Evolutionary conservation across 2,888 invertebrate genomes (phyloP), one percentile per base, ranked within the genome.

Genomic region (Crepidodera aurea): DNA sequence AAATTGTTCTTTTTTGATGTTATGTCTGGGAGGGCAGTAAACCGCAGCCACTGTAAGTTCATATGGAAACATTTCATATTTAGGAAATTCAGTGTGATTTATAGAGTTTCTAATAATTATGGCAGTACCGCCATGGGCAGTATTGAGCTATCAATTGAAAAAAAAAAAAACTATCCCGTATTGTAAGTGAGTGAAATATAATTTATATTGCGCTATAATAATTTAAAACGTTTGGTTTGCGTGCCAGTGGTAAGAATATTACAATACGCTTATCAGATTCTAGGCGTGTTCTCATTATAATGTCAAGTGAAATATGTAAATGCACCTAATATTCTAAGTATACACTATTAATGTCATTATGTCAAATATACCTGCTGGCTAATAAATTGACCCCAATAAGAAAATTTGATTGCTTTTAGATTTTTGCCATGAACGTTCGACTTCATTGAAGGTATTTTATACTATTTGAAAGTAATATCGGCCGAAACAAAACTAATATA

Each of bases 281-380:
- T 22, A 32, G 51, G 22, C 58, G 44, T 59, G 58, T 59, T 44
- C 58, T 62, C 46, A 65, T 65, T 65, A 62, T 25, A 59, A 50
- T 44, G 58, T 51, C 65, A 55, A 59, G 55, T 55, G 53, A 65
- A 44, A 46, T 65, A 62, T 65, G 62, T 44, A 62, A 64, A 64
- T 55, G 44, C 46, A 51, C 34, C 54, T 64, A 57, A 64, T 64
- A 64, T 40, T 29, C 39, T 55, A 65, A 63, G 27, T 65, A 59
- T 59, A 59, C 55, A 44, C 40, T 51, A 65, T 62, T 65, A 44
- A 54, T 59, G 55, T 59, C 62, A 56, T 61, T 40, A 50, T 50
- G 42, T 54, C 53, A 48, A 53, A 54, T 37, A 27, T 44, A 46
- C 13, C 22, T 16, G 61, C 29, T 32, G 19, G 56, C 32, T 55